Percentiles rank a stretch among this genome's conserved stretches.
Evolutionary conservation across 1,140 invertebrate genomes (phyloP).

Genomic region (Drosophila trapezifrons): DNA sequence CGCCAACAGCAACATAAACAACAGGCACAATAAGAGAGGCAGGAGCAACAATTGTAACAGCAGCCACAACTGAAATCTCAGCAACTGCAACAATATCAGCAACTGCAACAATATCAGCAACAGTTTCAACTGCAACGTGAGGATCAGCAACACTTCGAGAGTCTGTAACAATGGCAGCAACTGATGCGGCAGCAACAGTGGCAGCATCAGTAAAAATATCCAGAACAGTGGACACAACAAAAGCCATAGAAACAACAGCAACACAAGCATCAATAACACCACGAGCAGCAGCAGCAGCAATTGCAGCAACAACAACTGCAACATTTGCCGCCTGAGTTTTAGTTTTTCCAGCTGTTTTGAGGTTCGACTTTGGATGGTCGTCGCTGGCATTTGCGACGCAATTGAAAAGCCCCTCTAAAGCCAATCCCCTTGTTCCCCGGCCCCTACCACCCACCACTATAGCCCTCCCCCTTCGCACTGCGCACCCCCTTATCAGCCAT

Average conservation of each 20-base stretch:
- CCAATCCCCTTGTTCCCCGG: not conserved
- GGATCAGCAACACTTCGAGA: not conserved
- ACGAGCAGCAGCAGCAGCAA: not conserved
- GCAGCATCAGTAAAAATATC: not conserved
- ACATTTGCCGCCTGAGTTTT: conserved; percentile 21
- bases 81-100: not conserved
- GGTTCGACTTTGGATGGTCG: conserved; percentile 55
- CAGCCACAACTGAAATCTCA: not conserved
- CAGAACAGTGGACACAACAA: not conserved
- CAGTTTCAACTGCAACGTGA: not conserved
- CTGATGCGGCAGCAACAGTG: not conserved
- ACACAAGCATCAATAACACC: not conserved
- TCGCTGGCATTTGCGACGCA: conserved; percentile 65
- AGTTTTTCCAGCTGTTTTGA: conserved; percentile 59
- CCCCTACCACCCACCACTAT: not conserved
- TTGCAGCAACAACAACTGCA: conserved; percentile 1
- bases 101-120: not conserved
- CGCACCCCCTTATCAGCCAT: conserved; percentile 14
- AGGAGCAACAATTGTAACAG: no score
- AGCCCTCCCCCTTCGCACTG: not conserved
- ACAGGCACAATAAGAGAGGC: not conserved
- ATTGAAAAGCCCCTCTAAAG: conserved; percentile 49
- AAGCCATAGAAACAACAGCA: not conserved
- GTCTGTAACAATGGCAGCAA: not conserved
- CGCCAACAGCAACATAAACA: not conserved